These are phyloP conservation scores for Blera fallax DNA, from an alignment of 2,888 invertebrate genomes.

Conservation along the genomic window DNA sequence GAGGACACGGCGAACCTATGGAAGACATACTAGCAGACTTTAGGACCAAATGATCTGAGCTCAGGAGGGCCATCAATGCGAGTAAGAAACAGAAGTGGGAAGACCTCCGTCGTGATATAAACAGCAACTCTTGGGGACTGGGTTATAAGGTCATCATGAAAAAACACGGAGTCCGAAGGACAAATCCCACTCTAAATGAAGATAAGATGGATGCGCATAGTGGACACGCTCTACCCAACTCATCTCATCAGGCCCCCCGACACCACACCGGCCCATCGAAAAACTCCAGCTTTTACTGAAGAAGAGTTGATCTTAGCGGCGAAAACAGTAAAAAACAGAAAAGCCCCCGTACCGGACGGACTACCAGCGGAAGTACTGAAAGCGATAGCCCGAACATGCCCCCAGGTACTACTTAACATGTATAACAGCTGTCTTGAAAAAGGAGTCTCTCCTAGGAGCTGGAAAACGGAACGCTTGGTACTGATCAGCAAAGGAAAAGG, in stretches of 20 bases:
- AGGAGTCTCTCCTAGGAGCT: constrained; percentile 26
- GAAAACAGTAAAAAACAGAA: background rate
- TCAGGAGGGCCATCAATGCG: background rate
- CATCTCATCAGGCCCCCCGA: background rate
- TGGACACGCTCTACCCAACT: background rate
- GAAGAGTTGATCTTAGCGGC: background rate
- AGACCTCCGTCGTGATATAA: background rate
- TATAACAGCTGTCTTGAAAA: constrained; percentile 24
- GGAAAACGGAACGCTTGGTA: constrained; percentile 37
- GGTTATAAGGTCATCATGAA: background rate
- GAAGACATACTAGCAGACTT: background rate
- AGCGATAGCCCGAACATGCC: background rate
- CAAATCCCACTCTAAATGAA: background rate
- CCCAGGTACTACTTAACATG: constrained; percentile 19
- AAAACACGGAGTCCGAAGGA: background rate
- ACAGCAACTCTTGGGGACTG: background rate
- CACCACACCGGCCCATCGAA: background rate
- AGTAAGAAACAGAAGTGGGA: constrained; percentile 1
- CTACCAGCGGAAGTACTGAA: constrained; percentile 46
- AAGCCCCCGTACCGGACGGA: constrained; percentile 33
- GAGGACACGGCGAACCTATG: background rate
- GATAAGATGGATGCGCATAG: background rate
- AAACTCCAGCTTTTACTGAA: background rate
- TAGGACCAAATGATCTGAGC: background rate
- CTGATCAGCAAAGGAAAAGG: constrained; percentile 40